Conservation (phyloP, 2,888 invertebrate species). For the Pachycephus smyrnensis region DNA sequence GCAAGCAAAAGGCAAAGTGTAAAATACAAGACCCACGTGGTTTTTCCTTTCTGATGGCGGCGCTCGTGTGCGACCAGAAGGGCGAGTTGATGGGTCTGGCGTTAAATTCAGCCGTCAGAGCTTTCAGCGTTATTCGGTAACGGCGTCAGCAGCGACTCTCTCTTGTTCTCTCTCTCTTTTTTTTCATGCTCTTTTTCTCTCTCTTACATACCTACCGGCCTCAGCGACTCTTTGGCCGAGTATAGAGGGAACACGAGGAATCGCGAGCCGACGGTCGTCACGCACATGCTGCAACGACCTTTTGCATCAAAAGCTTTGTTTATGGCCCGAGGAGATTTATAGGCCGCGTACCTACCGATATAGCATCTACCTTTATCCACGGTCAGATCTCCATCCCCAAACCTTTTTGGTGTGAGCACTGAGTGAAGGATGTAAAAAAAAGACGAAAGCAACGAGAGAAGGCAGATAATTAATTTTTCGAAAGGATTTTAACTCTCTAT, state of each 20-base stretch:
- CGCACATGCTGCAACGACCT: slow-evolving; percentile 63
- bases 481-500: slow-evolving; percentile 1
- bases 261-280: slow-evolving; percentile 50
- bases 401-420: not conserved
- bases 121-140: slow-evolving; percentile 32
- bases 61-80: slow-evolving; percentile 18
- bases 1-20: slow-evolving; percentile 34
- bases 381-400: slow-evolving; percentile 41
- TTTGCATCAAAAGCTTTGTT: slow-evolving; percentile 64
- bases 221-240: no score
- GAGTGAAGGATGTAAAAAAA: not conserved
- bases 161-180: slow-evolving; percentile 1
- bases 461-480: slow-evolving; percentile 47
- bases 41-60: slow-evolving; percentile 16
- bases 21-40: slow-evolving; percentile 33
- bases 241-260: not conserved
- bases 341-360: slow-evolving; percentile 44
- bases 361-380: slow-evolving; percentile 45
- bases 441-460: slow-evolving; percentile 4
- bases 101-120: slow-evolving; percentile 55
- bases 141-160: slow-evolving; percentile 13
- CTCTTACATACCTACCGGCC: slow-evolving; percentile 2
- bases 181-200: slow-evolving; percentile 9
- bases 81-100: slow-evolving; percentile 38
- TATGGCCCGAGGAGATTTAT: slow-evolving; percentile 60